phyloP scores from a whole-genome alignment of 2,888 invertebrate genomes.

The Caenorhabditis parvicauda region DNA sequence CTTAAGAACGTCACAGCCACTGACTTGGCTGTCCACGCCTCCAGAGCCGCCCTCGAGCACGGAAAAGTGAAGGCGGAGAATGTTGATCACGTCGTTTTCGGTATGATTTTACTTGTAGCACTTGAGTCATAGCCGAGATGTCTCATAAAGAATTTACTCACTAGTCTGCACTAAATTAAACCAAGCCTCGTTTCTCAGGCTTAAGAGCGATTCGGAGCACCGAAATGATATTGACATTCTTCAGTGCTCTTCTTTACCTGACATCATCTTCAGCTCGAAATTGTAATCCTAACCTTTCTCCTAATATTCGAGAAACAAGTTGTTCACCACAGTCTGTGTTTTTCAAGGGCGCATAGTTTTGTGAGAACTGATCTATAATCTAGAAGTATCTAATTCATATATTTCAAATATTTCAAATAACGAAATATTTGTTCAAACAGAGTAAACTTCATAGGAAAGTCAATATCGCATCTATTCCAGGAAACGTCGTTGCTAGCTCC shows the following conservation, averaged over 20 bases:
- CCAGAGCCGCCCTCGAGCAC: conserved; percentile 68
- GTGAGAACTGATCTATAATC: no score
- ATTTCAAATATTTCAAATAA: no score
- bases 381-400: no score
- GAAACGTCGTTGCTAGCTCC: conserved; percentile 71
- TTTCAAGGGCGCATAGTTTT: no score
- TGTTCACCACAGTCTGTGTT: no score
- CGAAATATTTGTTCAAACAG: neutral
- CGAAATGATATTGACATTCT: no score
- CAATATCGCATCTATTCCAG: conserved; percentile 24
- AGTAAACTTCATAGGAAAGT: neutral
- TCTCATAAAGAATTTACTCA: neutral
- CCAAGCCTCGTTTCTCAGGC: no score
- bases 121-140: neutral
- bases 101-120: conserved; percentile 65
- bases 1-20: conserved; percentile 66
- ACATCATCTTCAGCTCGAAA: no score
- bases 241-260: no score
- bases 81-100: conserved; percentile 84
- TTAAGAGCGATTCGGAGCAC: no score
- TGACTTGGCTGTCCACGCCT: conserved; percentile 72
- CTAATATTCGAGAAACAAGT: no score
- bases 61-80: conserved; percentile 79
- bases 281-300: no score
- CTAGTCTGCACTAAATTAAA: neutral